Conservation (phyloP, 2,113 vertebrate species). For the Empidonax alnorum region DNA sequence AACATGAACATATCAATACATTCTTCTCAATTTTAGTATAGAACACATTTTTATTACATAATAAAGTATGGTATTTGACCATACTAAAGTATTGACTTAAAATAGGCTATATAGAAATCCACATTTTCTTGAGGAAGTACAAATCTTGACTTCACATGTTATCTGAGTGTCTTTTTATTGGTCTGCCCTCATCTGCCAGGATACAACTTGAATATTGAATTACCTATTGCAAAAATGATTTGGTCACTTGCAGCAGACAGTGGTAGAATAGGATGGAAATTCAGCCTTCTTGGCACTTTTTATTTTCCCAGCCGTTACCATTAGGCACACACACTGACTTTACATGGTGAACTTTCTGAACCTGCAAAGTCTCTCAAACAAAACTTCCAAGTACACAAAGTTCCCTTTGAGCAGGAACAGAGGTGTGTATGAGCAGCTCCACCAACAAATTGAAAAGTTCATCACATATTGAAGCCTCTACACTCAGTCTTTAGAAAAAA, state of each 20-base stretch:
- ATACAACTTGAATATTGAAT: background rate
- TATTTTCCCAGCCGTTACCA: background rate
- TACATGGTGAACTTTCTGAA: background rate
- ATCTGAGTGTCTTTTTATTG: background rate
- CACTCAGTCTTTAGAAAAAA: background rate
- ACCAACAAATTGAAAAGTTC: background rate
- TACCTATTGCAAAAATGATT: background rate
- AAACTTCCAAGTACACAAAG: background rate
- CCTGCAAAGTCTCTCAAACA: background rate
- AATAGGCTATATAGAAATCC: background rate
- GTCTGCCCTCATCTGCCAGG: background rate
- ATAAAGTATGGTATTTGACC: background rate
- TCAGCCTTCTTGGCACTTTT: background rate
- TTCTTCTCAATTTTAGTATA: background rate
- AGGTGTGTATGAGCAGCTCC: background rate
- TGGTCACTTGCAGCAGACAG: background rate
- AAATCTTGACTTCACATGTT: background rate
- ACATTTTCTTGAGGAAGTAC: background rate
- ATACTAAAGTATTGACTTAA: background rate
- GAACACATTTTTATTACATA: background rate
- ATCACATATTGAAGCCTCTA: background rate
- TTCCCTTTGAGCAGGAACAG: background rate
- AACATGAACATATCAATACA: background rate
- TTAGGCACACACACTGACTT: background rate
- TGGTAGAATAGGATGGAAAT: background rate